Evolutionary conservation across 2,797 vertebrate species (phyloP).

Genomic region (Falco rusticolus): DNA sequence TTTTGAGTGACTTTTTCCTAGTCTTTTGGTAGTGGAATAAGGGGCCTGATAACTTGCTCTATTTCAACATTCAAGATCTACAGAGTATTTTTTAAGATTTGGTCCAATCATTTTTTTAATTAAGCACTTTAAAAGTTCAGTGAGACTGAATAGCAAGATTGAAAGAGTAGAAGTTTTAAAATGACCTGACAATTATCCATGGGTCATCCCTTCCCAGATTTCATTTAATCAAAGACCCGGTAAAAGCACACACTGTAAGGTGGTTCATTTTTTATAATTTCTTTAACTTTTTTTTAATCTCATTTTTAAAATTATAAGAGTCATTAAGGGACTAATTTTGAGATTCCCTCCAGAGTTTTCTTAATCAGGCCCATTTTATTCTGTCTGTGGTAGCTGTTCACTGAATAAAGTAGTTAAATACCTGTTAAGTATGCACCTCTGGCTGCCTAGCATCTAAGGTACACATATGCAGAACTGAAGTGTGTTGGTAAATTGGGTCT

Average conservation of each 20-base stretch:
- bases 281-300: constrained; percentile 33
- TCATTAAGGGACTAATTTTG: constrained; percentile 45
- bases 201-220: constrained; percentile 41
- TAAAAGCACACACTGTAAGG: constrained; percentile 27
- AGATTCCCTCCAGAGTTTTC: constrained; percentile 38
- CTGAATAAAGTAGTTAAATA: not conserved
- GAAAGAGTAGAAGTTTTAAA: constrained; percentile 30
- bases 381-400: not conserved
- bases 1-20: not conserved
- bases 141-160: constrained; percentile 1
- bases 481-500: not conserved
- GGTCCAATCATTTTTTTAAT: constrained; percentile 48
- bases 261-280: constrained; percentile 56
- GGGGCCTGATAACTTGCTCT: not conserved
- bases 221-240: constrained; percentile 50
- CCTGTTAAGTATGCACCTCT: not conserved
- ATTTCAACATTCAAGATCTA: not conserved
- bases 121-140: constrained; percentile 51
- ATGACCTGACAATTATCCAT: constrained; percentile 48
- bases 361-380: constrained; percentile 38
- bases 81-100: constrained; percentile 27
- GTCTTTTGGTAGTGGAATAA: not conserved
- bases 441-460: not conserved
- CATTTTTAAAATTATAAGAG: constrained; percentile 38
- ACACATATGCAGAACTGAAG: not conserved